Evolutionary conservation across 2,113 vertebrate species (phyloP).

Genomic region (Natator depressus): DNA sequence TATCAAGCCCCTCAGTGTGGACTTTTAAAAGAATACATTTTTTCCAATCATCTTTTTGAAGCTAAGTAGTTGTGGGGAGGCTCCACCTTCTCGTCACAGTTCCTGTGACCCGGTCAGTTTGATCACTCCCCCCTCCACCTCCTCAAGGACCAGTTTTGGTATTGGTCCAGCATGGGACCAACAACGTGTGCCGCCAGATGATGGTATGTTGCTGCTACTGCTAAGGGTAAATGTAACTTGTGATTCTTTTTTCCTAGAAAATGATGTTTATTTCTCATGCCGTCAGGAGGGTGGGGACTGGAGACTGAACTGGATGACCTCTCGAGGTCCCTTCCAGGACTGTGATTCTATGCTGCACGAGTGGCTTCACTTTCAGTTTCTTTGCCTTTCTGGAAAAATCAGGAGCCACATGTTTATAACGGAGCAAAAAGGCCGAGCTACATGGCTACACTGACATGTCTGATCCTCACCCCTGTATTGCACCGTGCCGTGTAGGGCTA

Average conservation of each 20-base stretch:
- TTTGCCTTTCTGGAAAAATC: no score
- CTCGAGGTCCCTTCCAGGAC: no score
- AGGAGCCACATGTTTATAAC: accelerated
- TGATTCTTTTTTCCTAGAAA: neutral
- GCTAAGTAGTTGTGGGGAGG: neutral
- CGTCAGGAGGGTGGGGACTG: no score
- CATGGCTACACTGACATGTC: neutral
- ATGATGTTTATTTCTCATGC: neutral
- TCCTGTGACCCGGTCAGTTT: neutral
- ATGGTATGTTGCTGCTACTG: neutral
- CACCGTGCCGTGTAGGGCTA: no score
- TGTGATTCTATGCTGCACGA: neutral
- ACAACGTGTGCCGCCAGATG: neutral
- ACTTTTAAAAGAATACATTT: neutral
- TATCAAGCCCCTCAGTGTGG: no score
- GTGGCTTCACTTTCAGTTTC: neutral
- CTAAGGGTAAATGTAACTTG: neutral
- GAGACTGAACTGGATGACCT: no score
- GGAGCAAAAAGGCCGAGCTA: neutral
- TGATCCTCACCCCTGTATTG: neutral
- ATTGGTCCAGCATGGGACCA: neutral
- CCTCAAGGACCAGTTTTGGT: neutral
- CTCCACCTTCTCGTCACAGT: neutral
- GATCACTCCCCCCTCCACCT: neutral
- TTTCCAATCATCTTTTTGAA: neutral